These are phyloP conservation scores for Prionailurus bengalensis DNA, from an alignment of 2,113 vertebrate species.

Conservation along the genomic window DNA sequence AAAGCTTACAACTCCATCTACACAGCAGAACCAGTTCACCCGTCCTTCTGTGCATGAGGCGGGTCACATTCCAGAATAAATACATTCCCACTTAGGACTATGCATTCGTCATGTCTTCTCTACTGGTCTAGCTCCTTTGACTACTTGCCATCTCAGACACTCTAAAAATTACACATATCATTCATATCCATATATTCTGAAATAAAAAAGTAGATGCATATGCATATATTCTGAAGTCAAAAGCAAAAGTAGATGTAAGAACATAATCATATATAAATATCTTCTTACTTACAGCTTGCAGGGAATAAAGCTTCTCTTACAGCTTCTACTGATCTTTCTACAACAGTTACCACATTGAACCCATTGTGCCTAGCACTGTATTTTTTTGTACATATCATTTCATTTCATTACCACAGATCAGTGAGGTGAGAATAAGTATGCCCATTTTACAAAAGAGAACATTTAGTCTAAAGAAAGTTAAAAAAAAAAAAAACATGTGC, in stretches of 20 bases:
- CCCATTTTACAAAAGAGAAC: neutral
- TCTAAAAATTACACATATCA: neutral
- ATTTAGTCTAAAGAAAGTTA: neutral
- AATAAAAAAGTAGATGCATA: neutral
- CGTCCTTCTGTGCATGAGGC: neutral
- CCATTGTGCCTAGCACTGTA: neutral
- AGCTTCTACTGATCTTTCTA: neutral
- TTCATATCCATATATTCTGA: neutral
- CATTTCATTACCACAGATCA: neutral
- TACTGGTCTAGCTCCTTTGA: neutral
- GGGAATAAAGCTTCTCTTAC: neutral
- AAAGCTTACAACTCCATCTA: neutral
- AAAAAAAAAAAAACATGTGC: neutral
- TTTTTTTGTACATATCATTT: neutral
- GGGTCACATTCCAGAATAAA: neutral
- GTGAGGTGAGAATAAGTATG: neutral
- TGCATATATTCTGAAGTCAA: neutral
- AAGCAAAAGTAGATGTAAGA: neutral
- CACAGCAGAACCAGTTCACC: neutral
- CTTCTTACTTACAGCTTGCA: neutral
- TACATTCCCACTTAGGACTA: neutral
- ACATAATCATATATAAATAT: neutral
- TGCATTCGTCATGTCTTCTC: neutral
- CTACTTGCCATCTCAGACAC: neutral
- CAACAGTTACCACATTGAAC: neutral